phyloP scores from a whole-genome alignment of 1,140 invertebrate species.

The Drosophila obscura region DNA sequence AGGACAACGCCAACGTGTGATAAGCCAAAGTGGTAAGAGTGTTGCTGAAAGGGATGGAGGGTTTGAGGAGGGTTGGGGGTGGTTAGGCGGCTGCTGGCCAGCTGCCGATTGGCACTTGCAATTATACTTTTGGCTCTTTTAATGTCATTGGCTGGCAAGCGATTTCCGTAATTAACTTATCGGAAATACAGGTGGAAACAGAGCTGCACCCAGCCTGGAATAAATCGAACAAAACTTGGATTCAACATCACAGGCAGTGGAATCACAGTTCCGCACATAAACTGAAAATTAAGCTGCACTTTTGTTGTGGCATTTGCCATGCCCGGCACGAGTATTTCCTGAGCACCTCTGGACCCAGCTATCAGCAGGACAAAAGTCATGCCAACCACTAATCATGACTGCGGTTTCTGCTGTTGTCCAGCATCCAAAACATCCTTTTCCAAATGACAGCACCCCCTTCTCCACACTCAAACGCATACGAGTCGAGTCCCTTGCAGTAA shows the following conservation, averaged over 20 bases:
- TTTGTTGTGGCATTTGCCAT: background rate
- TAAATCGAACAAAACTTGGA: too few relatives aligned
- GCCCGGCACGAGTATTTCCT: conserved; percentile 15
- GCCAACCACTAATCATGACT: conserved; percentile 72
- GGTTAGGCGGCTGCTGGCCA: too few relatives aligned
- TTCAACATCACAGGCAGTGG: too few relatives aligned
- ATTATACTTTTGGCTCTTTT: conserved; percentile 63
- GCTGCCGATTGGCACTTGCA: conserved; percentile 69
- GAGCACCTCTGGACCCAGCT: conserved; percentile 10
- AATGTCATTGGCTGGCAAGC: conserved; percentile 52
- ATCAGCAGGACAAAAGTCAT: conserved; percentile 64
- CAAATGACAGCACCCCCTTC: background rate
- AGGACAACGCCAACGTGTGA: conserved; percentile 32
- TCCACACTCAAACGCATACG: background rate
- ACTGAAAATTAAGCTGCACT: too few relatives aligned
- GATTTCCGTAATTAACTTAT: conserved; percentile 34
- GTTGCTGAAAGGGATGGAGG: background rate
- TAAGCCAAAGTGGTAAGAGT: conserved; percentile 42
- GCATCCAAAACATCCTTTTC: conserved; percentile 8
- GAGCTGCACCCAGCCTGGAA: too few relatives aligned
- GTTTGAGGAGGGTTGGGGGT: background rate
- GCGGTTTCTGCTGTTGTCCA: conserved; percentile 52
- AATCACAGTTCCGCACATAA: too few relatives aligned
- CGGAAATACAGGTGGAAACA: conserved; percentile 1
- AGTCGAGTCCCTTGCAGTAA: background rate